phyloP scores from a whole-genome alignment of 2,797 vertebrate genomes.

The Limnodromus scolopaceus region DNA sequence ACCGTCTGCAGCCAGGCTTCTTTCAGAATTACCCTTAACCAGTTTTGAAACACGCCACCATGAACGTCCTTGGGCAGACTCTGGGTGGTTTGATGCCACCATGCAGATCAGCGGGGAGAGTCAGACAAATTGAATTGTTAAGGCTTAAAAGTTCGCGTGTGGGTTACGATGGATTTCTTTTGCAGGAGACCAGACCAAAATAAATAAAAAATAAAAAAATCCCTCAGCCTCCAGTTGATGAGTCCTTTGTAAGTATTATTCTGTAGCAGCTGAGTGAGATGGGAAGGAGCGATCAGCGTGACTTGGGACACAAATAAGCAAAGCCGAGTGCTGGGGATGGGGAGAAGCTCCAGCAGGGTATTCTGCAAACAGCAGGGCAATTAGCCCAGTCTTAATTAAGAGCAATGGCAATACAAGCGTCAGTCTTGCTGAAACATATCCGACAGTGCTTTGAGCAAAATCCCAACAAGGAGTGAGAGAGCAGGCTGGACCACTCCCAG shows the following conservation, averaged over 20 bases:
- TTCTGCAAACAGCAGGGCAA: neutral
- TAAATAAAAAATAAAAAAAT: neutral
- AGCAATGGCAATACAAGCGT: neutral
- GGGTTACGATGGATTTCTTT: neutral
- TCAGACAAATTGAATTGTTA: neutral
- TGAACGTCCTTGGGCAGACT: neutral
- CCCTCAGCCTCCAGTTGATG: neutral
- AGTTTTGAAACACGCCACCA: neutral
- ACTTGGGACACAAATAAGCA: neutral
- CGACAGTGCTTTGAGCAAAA: neutral
- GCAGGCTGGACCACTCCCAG: neutral
- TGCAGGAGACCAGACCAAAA: neutral
- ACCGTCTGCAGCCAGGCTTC: neutral
- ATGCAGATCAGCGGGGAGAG: neutral
- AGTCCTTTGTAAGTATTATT: neutral
- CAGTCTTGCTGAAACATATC: neutral
- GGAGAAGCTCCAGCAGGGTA: neutral
- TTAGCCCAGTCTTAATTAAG: neutral
- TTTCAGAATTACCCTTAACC: neutral
- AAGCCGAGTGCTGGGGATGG: neutral
- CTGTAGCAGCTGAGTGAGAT: neutral
- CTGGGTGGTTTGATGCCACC: neutral
- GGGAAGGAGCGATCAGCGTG: neutral
- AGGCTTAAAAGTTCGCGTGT: fast-evolving
- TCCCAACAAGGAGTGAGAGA: neutral